phyloP scores from a whole-genome alignment of 2,113 vertebrate genomes.

The Elanus axillaris region DNA sequence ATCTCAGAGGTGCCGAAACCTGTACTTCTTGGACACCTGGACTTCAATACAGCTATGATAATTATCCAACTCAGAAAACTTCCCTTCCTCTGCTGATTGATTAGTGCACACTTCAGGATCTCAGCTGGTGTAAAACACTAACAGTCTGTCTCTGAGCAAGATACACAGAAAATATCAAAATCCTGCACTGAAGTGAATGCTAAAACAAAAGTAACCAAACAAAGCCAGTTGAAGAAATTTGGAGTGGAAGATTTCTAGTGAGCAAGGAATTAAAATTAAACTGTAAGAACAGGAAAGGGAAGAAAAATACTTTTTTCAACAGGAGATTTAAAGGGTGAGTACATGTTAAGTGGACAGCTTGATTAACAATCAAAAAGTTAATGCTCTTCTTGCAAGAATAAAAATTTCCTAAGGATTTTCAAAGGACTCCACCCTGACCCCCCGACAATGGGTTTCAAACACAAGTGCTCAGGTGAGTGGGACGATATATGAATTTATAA shows the following conservation, averaged over 20 bases:
- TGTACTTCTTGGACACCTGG: neutral
- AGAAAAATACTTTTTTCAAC: neutral
- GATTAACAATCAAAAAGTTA: neutral
- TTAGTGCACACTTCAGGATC: neutral
- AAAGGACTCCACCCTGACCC: neutral
- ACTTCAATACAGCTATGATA: neutral
- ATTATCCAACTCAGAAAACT: neutral
- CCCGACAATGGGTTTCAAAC: fast-evolving
- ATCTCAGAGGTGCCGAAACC: neutral
- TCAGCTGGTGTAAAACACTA: neutral
- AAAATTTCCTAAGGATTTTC: neutral
- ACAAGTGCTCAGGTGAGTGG: neutral
- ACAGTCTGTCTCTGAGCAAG: neutral
- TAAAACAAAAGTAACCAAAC: neutral
- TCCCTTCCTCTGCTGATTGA: neutral
- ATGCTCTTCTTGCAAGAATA: neutral
- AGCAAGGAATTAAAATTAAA: neutral
- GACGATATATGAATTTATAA: fast-evolving
- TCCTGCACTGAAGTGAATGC: neutral
- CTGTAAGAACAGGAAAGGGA: neutral
- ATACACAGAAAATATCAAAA: neutral
- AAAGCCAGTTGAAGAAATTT: neutral
- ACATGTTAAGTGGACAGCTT: neutral
- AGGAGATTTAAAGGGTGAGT: neutral
- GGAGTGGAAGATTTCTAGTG: neutral